Conservation (phyloP, 2,797 vertebrate species). For the Australoheros facetus region DNA sequence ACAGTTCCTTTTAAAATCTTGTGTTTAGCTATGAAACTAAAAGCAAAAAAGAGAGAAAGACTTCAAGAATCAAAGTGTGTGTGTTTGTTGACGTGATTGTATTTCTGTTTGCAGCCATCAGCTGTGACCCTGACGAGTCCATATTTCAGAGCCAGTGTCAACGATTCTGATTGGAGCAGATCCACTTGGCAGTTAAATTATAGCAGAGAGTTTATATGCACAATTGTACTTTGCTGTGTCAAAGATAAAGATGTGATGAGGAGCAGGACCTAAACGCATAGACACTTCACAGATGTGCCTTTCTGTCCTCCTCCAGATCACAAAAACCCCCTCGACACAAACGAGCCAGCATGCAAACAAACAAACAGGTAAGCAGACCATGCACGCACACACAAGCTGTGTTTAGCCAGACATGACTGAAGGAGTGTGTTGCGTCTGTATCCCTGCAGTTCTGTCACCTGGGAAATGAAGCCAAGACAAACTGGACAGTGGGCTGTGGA, state of each 20-base stretch:
- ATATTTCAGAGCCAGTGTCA: constrained; percentile 36
- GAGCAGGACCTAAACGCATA: constrained; percentile 12
- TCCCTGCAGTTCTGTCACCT: constrained; percentile 43
- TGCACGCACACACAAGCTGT: constrained; percentile 40
- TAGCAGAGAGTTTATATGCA: constrained; percentile 27
- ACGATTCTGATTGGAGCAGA: constrained; percentile 22
- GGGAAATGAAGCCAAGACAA: constrained; percentile 60
- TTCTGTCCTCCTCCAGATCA: constrained; percentile 37
- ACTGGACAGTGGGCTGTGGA: constrained; percentile 29
- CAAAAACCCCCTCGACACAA: constrained; percentile 40
- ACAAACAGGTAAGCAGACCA: background rate
- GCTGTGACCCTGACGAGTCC: background rate
- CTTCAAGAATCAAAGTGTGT: background rate
- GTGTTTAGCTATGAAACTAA: background rate
- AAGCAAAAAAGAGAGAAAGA: background rate
- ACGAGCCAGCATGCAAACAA: constrained; percentile 47
- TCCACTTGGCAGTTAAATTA: constrained; percentile 41
- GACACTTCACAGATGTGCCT: constrained; percentile 27
- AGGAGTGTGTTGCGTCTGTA: constrained; percentile 5
- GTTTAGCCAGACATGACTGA: constrained; percentile 61
- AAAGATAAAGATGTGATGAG: constrained; percentile 47
- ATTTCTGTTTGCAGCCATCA: constrained; percentile 4
- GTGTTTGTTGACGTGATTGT: background rate
- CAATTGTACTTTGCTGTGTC: constrained; percentile 19
- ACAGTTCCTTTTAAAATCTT: background rate